A percentile compares a stretch with the other conserved stretches of the same genome.
Conservation (phyloP, 1,140 invertebrate species). For the Achatina immaculata region DNA sequence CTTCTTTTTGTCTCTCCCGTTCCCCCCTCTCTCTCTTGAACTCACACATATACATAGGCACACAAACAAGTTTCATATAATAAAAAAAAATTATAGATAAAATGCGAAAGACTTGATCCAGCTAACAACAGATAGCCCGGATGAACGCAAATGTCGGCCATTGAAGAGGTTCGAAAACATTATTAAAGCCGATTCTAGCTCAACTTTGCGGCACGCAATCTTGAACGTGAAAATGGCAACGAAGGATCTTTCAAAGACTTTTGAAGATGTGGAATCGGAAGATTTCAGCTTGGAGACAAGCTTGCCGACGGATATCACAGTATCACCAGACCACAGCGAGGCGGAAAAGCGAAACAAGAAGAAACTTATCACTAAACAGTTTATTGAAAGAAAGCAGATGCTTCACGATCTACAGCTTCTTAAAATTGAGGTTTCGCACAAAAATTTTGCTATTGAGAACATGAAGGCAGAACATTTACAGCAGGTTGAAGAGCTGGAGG, state of each 20-base stretch:
- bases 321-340: conserved; percentile 62
- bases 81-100: no score
- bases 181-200: background rate
- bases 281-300: conserved; percentile 65
- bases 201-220: background rate
- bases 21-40: no score
- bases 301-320: conserved; percentile 64
- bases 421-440: conserved; percentile 71
- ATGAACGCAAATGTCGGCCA: conserved; percentile 24
- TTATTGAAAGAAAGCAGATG: conserved; percentile 69
- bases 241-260: conserved; percentile 63
- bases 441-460: conserved; percentile 67
- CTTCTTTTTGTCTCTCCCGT: no score
- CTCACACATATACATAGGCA: no score
- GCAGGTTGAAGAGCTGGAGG: conserved; percentile 69
- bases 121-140: conserved; percentile 30
- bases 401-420: conserved; percentile 70
- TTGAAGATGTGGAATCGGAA: conserved; percentile 65
- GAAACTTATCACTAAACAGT: conserved; percentile 58
- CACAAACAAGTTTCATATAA: no score
- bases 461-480: conserved; percentile 68
- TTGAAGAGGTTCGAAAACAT: conserved; percentile 5
- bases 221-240: conserved; percentile 53
- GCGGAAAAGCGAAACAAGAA: conserved; percentile 51
- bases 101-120: no score